A percentile compares a stretch with the other conserved stretches of the same genome.
Evolutionary conservation across 2,113 vertebrate species (phyloP).

Genomic region (Cynopterus brachyotis): DNA sequence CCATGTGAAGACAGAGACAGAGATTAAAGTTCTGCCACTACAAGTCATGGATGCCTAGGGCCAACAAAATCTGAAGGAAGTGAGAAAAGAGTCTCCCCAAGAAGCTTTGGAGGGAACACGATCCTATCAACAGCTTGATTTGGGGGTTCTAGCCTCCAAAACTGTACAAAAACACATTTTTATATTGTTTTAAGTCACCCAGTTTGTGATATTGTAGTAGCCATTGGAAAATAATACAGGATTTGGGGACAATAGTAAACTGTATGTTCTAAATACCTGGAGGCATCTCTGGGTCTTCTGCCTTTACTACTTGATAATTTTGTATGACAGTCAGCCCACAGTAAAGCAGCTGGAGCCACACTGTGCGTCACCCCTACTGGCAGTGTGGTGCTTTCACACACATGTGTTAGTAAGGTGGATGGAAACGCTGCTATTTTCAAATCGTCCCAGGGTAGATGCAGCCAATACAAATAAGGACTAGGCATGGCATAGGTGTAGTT

Average conservation of each 20-base stretch:
- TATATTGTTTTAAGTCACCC: background rate
- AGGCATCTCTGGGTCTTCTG: background rate
- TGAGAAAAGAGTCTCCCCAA: background rate
- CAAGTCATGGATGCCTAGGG: background rate
- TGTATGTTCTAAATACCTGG: no score
- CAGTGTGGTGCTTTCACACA: background rate
- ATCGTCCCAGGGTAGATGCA: background rate
- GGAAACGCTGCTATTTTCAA: background rate
- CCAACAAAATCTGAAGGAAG: no score
- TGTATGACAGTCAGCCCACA: no score
- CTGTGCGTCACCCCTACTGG: rapidly evolving
- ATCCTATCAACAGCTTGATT: background rate
- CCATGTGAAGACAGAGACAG: background rate
- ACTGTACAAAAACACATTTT: background rate
- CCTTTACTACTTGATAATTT: background rate
- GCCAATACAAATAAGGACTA: background rate
- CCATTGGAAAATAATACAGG: background rate
- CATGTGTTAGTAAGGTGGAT: background rate
- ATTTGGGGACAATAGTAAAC: background rate
- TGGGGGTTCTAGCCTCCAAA: background rate
- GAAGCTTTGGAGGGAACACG: background rate
- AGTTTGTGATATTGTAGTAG: background rate
- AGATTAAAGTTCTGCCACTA: no score
- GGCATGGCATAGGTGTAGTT: no score
- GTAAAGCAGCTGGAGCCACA: background rate